Base-by-base conservation (phyloP, 2,797 vertebrate genomes). In the Masticophis lateralis region DNA sequence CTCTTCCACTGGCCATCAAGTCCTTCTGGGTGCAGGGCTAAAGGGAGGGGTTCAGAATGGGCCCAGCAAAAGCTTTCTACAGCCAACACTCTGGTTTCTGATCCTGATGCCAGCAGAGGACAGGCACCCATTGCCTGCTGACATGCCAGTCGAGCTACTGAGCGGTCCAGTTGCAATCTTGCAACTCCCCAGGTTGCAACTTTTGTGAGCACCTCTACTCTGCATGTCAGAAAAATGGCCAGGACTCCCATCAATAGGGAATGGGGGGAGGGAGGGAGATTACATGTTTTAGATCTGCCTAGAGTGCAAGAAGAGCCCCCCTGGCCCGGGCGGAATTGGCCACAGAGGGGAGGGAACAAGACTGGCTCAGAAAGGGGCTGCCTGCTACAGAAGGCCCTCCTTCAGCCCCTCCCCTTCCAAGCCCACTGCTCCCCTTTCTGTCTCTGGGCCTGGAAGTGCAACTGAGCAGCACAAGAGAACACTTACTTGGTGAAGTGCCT, bases 401-500 rank as follows among this genome's bases (percentile, higher is more conserved):
- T 66, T 66, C 61, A 66, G 27, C 0, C 13, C 12, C 28, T n/a
- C 28, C 3, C 28, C 32, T 16, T 16, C n/a, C 1, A 74, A 37
- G 69, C 37, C 18, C 32, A 10, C 18, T 43, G 32, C 32, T 43
- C 18, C 74, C 37, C 9, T 22, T 79, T 22, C 20, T 11, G 9
- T 43, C 9, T 83, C 74, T 43, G 37, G 37, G 7, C 74, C 66
- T 37, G 66, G 14, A 74, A 9, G 2, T 18, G 18, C 7, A 22
- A 12, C 20, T 47, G 74, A 32, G 37, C 27, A 12, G 12, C 18
- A 0, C 32, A 10, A 1, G 22, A 22, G 11, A 16, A 4, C 59
- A 12, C 98, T 98, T 97, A 99, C 99, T 99, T 99, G 96, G 99
- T 99, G 97, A 99, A 99, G 97, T 99, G 98, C 74, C 99, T 98